Base-by-base conservation (phyloP, 2,797 vertebrate genomes). In the Linurgus olivaceus region DNA sequence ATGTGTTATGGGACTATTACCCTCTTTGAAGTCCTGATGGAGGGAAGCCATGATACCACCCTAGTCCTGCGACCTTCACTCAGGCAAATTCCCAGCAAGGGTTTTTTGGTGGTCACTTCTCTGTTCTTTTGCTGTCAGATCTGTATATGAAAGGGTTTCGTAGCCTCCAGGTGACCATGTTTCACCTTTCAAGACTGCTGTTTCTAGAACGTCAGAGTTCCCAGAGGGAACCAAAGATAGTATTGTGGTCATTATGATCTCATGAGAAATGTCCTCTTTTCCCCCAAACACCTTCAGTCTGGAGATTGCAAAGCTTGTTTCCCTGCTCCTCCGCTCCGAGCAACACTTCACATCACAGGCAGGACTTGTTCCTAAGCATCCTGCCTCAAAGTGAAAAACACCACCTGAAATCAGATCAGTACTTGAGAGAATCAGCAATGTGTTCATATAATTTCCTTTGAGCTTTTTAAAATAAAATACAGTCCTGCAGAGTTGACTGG, bases 381-480 rank as follows among this genome's bases (percentile, higher is more conserved):
- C 51, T 84, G 65, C 90, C 13, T 10, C 85, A 78, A 29, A 71
- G 55, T 66, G 67, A 76, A 93, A 92, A 93, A 11, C 20, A 13
- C 18, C 40, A 33, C 19, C 71, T 61, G 48, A 73, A 93, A 89
- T 86, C 59, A 92, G 79, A 76, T 86, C 68, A n/a, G 71, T 79
- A 33, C 63, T 93, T 80, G 70, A 52, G 47, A 85, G 57, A 94
- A 58, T 68, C 25, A 13, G 16, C 45, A 62, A 58, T 44, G 25
- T 76, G 68, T 96, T 97, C 67, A 48, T 81, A 50, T 84, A 65
- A 78, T 75, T 95, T 90, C 45, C 38, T 93, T 86, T 28, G 33
- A 96, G 84, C 42, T 92, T 50, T 87, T 96, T 79, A 38, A 83
- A 96, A 76, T 17, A 17, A 91, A 73, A 87, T 63, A 71, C 61